A percentile compares a stretch with the other conserved stretches of the same genome.
Conservation (phyloP, 2,797 vertebrate genomes). For the Epinephelus malabaricus region DNA sequence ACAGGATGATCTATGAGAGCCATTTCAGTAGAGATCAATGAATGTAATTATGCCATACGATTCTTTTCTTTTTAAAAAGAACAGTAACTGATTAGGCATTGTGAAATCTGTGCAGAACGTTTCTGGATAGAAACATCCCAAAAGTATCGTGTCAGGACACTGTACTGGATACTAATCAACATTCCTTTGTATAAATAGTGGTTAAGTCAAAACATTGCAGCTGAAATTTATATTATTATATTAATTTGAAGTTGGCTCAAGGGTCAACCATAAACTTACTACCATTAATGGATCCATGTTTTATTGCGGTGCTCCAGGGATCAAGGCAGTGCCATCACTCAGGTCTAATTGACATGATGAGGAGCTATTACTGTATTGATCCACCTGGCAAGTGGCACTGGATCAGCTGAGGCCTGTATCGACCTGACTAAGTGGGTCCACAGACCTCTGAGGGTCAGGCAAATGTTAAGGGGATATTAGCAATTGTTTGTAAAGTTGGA, state of each 20-base stretch:
- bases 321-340: constrained; percentile 76
- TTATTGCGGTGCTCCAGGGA: constrained; percentile 69
- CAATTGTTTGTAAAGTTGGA: constrained; percentile 62
- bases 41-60: constrained; percentile 22
- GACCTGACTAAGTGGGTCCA: constrained; percentile 79
- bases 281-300: constrained; percentile 72
- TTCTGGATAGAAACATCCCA: constrained; percentile 44
- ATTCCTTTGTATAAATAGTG: constrained; percentile 56
- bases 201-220: constrained; percentile 56
- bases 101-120: constrained; percentile 24
- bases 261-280: constrained; percentile 67
- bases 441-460: constrained; percentile 76
- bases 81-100: constrained; percentile 10
- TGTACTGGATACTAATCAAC: constrained; percentile 31
- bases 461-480: constrained; percentile 82
- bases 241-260: constrained; percentile 66
- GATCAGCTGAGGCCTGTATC: constrained; percentile 81
- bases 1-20: constrained; percentile 47
- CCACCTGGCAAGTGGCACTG: constrained; percentile 80
- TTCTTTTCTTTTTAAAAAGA: constrained; percentile 32
- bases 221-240: constrained; percentile 63
- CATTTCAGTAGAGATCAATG: constrained; percentile 53
- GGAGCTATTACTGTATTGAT: constrained; percentile 86
- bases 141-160: constrained; percentile 16
- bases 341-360: constrained; percentile 83